These are phyloP conservation scores for Porites evermanni DNA, from an alignment of 92 coral and sea anemone genomes.

Conservation along the genomic window DNA sequence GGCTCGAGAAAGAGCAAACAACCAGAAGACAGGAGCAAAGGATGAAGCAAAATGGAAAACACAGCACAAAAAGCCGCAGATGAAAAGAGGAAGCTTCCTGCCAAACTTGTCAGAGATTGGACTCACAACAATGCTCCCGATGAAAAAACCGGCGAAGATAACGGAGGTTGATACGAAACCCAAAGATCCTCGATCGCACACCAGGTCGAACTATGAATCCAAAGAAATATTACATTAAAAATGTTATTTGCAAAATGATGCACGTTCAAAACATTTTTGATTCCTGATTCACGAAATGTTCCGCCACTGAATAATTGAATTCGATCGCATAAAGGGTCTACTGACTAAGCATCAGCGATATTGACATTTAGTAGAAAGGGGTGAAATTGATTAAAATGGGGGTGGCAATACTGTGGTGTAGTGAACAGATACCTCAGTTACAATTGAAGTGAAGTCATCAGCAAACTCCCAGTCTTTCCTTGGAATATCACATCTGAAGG, in stretches of 20 bases:
- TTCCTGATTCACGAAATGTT: too few species aligned
- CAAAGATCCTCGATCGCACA: conserved; percentile 80
- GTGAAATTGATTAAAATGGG: too few species aligned
- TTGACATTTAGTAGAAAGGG: too few species aligned
- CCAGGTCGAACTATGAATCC: conserved; percentile 81
- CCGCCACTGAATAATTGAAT: too few species aligned
- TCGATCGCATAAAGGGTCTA: too few species aligned
- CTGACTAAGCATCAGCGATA: too few species aligned
- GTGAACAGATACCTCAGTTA: conserved; percentile 72
- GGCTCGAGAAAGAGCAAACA: conserved; percentile 74
- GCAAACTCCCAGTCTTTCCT: conserved; percentile 84
- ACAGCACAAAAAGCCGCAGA: conserved; percentile 60
- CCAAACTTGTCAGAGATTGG: conserved; percentile 86
- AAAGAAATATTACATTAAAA: not conserved
- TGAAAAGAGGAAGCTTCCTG: conserved; percentile 66
- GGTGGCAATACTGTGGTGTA: too few species aligned
- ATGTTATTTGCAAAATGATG: not conserved
- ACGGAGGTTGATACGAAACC: conserved; percentile 84
- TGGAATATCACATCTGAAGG: conserved; percentile 70
- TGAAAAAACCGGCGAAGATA: conserved; percentile 81
- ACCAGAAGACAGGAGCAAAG: conserved; percentile 77
- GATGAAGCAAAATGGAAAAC: conserved; percentile 70
- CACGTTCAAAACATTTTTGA: too few species aligned
- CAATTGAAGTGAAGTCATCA: conserved; percentile 74
- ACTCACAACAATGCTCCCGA: conserved; percentile 78